Conservation (phyloP, 30 jellyfish, hydroid and myxozoan genomes). For the Aurelia aurita region DNA sequence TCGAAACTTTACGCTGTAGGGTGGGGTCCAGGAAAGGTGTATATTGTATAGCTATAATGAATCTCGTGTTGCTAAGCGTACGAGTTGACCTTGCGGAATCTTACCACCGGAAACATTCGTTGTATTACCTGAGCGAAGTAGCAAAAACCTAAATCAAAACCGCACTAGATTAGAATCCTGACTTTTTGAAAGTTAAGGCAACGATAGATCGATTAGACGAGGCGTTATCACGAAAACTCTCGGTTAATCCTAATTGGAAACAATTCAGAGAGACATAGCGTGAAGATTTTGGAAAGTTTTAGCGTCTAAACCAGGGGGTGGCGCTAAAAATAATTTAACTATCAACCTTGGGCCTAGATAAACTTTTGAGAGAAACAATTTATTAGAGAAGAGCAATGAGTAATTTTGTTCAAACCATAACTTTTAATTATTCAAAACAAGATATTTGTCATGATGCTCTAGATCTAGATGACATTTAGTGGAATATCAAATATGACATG, state of each 20-base stretch:
- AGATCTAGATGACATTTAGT: too few species aligned
- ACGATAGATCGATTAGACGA: slow-evolving; percentile 12
- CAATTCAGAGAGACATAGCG: slow-evolving; percentile 18
- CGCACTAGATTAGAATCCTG: slow-evolving; percentile 3
- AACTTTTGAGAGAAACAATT: too few species aligned
- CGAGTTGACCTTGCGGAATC: slow-evolving; percentile 16
- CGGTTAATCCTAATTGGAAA: slow-evolving; percentile 24
- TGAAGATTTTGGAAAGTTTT: slow-evolving; percentile 1
- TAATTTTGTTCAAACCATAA: too few species aligned
- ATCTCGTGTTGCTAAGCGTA: neutral
- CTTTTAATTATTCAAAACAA: too few species aligned
- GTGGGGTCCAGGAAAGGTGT: slow-evolving; percentile 71
- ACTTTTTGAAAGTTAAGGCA: neutral
- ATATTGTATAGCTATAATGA: neutral
- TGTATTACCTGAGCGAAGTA: slow-evolving; percentile 12
- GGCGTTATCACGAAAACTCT: slow-evolving; percentile 15
- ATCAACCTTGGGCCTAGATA: too few species aligned
- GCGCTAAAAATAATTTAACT: too few species aligned
- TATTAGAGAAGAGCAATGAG: too few species aligned
- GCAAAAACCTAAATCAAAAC: slow-evolving; percentile 23
- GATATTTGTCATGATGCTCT: too few species aligned
- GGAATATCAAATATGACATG: too few species aligned
- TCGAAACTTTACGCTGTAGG: slow-evolving; percentile 4
- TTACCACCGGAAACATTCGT: slow-evolving; percentile 51
- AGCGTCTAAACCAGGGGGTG: too few species aligned